phyloP scores from a whole-genome alignment of 2,797 vertebrate species.

The Chaetodon trifasciatus region DNA sequence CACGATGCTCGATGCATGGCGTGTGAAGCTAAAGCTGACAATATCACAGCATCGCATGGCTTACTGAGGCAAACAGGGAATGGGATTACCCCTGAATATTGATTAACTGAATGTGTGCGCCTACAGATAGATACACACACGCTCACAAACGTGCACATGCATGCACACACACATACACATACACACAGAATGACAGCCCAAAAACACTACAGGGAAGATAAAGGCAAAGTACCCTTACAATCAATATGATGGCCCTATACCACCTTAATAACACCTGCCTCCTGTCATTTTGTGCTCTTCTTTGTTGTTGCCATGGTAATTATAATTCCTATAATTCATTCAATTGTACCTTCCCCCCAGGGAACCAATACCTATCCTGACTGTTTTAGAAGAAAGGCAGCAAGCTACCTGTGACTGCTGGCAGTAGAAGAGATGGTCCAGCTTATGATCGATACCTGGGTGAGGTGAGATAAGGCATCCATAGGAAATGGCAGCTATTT shows the following conservation, averaged over 20 bases:
- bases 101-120: slow-evolving; percentile 32
- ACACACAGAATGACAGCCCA: slow-evolving; percentile 39
- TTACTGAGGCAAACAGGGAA: slow-evolving; percentile 52
- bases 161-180: slow-evolving; percentile 3
- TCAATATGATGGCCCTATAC: slow-evolving; percentile 43
- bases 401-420: slow-evolving; percentile 21
- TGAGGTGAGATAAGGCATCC: slow-evolving; percentile 35
- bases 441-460: slow-evolving; percentile 47
- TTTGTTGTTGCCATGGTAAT: slow-evolving; percentile 55
- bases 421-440: slow-evolving; percentile 5
- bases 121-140: slow-evolving; percentile 5
- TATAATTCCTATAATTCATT: slow-evolving; percentile 49
- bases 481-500: slow-evolving; percentile 17
- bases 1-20: slow-evolving; percentile 17
- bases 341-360: slow-evolving; percentile 13
- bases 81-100: slow-evolving; percentile 53
- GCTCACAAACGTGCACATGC: slow-evolving; percentile 16
- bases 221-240: slow-evolving; percentile 43
- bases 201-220: slow-evolving; percentile 41
- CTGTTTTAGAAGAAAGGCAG: slow-evolving; percentile 38
- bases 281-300: slow-evolving; percentile 40
- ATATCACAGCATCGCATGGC: slow-evolving; percentile 45
- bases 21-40: slow-evolving; percentile 56
- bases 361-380: slow-evolving; percentile 20
- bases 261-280: slow-evolving; percentile 49